These are phyloP conservation scores for Calyptommatus sinebrachiatus DNA, from an alignment of 2,113 vertebrate genomes.

Conservation along the genomic window DNA sequence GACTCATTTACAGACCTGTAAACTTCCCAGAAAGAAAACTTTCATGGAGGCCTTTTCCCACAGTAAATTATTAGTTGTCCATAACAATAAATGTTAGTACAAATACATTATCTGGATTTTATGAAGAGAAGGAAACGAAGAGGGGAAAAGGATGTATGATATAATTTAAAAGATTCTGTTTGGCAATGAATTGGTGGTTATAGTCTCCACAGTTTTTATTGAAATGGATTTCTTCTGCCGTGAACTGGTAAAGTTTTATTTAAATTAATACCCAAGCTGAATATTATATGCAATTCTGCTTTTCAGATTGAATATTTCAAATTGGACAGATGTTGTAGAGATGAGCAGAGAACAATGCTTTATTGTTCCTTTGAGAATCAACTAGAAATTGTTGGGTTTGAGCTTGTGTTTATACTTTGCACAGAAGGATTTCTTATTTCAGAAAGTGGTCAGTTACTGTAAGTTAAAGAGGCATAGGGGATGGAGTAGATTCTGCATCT, in stretches of 20 bases:
- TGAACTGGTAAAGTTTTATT: background rate
- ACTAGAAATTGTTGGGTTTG: slow-evolving; percentile 30
- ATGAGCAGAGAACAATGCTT: slow-evolving; percentile 12
- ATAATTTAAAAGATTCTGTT: too few relatives aligned
- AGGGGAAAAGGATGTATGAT: too few relatives aligned
- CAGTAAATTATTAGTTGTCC: slow-evolving; percentile 42
- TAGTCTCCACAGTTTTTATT: background rate
- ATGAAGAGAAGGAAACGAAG: background rate
- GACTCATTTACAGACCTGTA: background rate
- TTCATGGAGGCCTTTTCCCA: slow-evolving; percentile 29
- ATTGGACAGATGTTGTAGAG: too few relatives aligned
- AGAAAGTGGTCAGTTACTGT: background rate
- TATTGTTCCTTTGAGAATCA: slow-evolving; percentile 37
- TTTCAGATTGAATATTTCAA: too few relatives aligned
- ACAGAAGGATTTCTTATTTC: background rate
- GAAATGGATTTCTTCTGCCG: background rate
- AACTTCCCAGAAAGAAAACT: slow-evolving; percentile 17
- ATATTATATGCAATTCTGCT: background rate
- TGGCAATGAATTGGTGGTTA: too few relatives aligned
- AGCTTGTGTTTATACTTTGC: background rate
- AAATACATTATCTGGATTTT: slow-evolving; percentile 39
- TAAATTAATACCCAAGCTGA: background rate
- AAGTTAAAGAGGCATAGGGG: slow-evolving; percentile 16
- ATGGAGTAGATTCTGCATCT: slow-evolving; percentile 1
- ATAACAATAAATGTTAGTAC: slow-evolving; percentile 31